These are phyloP conservation scores for Centrocercus urophasianus DNA, from an alignment of 2,113 vertebrate genomes.

Conservation along the genomic window DNA sequence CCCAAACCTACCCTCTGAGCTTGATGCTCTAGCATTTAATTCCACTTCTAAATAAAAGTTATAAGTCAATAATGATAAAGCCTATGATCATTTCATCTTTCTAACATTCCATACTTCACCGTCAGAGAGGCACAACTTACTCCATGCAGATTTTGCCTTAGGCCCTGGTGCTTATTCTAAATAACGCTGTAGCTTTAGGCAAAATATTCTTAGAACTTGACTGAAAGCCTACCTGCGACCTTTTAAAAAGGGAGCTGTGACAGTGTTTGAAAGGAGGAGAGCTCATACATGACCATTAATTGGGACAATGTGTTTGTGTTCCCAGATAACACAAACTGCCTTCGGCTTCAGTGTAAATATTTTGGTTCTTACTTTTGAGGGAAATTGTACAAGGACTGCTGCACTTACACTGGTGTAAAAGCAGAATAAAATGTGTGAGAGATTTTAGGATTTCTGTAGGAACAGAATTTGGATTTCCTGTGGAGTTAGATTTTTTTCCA, in stretches of 20 bases:
- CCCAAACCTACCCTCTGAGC: background rate
- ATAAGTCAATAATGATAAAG: background rate
- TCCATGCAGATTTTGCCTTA: background rate
- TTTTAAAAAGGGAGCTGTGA: background rate
- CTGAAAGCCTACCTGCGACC: background rate
- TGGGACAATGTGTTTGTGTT: background rate
- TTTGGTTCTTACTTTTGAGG: background rate
- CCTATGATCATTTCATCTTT: background rate
- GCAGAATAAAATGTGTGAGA: background rate
- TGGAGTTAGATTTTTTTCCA: background rate
- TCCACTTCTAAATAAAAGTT: background rate
- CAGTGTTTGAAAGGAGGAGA: background rate
- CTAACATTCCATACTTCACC: background rate
- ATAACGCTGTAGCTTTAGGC: background rate
- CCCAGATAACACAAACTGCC: background rate
- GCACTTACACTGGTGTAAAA: background rate
- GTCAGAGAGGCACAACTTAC: background rate
- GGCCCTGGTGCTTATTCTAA: background rate
- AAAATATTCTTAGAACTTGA: background rate
- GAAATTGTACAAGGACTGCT: background rate
- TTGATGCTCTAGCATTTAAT: background rate
- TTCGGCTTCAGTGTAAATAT: background rate
- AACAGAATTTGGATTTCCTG: background rate
- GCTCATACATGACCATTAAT: background rate
- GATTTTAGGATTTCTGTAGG: background rate